These are phyloP conservation scores for Oscarella lobularis DNA, from an alignment of 37 sponge, comb jelly and placozoan genomes.

Conservation along the genomic window DNA sequence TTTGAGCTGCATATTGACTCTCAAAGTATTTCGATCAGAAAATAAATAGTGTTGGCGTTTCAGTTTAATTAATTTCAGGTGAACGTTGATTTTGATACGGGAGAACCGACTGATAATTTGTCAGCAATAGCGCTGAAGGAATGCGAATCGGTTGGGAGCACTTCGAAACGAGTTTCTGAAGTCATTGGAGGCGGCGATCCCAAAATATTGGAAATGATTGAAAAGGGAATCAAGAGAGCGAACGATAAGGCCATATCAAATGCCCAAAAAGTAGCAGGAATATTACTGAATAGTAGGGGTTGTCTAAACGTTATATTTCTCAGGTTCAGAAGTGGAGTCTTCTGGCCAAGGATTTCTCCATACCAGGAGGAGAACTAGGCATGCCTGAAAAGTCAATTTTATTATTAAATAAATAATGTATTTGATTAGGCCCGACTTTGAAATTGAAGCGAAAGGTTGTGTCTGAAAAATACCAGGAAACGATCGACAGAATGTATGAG, in stretches of 20 bases:
- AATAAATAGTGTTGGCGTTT: too few species aligned
- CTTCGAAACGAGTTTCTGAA: constrained; percentile 3
- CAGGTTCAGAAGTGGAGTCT: constrained; percentile 62
- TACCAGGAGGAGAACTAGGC: constrained; percentile 70
- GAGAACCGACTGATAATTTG: constrained; percentile 15
- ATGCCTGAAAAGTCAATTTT: not conserved
- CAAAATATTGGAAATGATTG: constrained; percentile 26
- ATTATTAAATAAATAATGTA: too few species aligned
- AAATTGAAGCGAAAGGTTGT: too few species aligned
- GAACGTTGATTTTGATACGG: not conserved
- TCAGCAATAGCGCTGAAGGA: constrained; percentile 12
- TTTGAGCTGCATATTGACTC: constrained; percentile 71
- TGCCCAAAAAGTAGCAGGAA: constrained; percentile 81
- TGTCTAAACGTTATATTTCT: too few species aligned
- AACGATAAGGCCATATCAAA: constrained; percentile 44
- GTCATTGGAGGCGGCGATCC: not conserved
- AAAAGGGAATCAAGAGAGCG: constrained; percentile 50
- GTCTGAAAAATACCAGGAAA: too few species aligned
- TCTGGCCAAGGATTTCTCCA: constrained; percentile 50
- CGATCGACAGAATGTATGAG: too few species aligned
- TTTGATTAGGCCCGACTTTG: too few species aligned
- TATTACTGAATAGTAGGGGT: too few species aligned
- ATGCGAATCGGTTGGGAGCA: constrained; percentile 15
- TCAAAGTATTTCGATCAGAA: too few species aligned
- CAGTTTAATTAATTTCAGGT: not conserved